Evolutionary conservation across 2,888 invertebrate genomes (phyloP), one percentile per base, ranked within the genome.

Genomic region (Watsonalla binaria): DNA sequence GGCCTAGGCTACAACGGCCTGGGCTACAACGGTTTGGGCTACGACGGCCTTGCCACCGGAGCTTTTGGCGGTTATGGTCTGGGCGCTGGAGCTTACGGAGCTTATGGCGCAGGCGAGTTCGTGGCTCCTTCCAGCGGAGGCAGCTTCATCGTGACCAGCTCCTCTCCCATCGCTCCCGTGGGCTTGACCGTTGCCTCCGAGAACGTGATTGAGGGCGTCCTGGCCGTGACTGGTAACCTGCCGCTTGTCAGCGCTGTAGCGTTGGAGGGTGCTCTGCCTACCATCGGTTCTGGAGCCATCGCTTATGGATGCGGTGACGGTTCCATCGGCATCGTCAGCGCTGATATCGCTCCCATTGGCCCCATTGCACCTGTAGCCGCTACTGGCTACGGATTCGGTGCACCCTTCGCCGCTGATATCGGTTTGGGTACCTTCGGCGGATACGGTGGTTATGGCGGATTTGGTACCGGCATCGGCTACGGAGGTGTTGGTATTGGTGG

Each of bases 111-210:
- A 37, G 48, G 57, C 6, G 57, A 59, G 45, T 54, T 54, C 8
- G 56, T 59, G 6, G 61, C 58, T 7, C 56, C 59, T 5, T 63
- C 68, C 37, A 68, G 63, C 51, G 72, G 70, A 39, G 72, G 69
- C 5, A 63, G 67, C n/a, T 59, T 71, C 46, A 13, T 58, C 1
- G 67, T 68, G 5, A 57, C 63, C 45, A 69, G 68, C 57, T 60
- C 60, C 35, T 66, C 75, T 5, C 68, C 73, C 2, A 67, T 72
- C 34, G 56, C 70, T 0, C 80, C 81, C 0, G 68, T 66, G 0
- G 74, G 76, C 6, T 61, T 84, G 2, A 65, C 70, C 6, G 70
- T 79, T 5, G 46, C 68, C 7, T 82, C 82, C 6, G 78, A 83
- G 54, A 79, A 80, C 53, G 70, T 61, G 5, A 75, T 78, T 11